A percentile compares a stretch with the other conserved stretches of the same genome.
phyloP scores from a whole-genome alignment of 2,113 vertebrate genomes.

The Lepus americanus region DNA sequence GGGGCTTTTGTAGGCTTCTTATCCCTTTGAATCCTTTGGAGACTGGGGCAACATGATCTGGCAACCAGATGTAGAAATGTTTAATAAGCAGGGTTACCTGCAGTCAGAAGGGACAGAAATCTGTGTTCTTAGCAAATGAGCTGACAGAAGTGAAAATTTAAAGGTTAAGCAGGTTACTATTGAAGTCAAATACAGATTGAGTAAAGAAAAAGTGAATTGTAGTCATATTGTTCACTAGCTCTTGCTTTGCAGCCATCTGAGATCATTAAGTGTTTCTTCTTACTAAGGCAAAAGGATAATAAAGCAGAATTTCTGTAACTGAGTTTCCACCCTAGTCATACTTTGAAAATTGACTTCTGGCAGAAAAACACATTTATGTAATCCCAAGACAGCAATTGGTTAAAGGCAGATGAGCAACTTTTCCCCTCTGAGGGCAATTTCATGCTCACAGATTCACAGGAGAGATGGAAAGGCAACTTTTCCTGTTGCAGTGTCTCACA shows the following conservation, averaged over 20 bases:
- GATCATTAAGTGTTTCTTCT: background rate
- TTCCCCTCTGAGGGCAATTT: background rate
- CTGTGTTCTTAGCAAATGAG: background rate
- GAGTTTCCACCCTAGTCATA: conserved; percentile 11
- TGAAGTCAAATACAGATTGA: background rate
- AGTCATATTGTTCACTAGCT: background rate
- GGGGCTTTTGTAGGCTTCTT: background rate
- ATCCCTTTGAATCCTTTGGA: background rate
- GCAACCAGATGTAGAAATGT: background rate
- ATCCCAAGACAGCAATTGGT: background rate
- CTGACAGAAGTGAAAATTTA: background rate
- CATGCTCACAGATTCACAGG: background rate
- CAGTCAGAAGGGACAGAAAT: background rate
- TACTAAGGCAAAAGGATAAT: conserved; percentile 51
- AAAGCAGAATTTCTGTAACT: conserved; percentile 48
- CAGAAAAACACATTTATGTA: conserved; percentile 48
- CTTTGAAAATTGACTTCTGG: conserved; percentile 40
- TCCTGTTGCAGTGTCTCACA: background rate
- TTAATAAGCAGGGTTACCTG: background rate
- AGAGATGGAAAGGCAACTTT: background rate
- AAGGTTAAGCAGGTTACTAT: background rate
- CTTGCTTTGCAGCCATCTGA: background rate
- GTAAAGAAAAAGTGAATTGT: background rate
- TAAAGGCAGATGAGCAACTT: background rate
- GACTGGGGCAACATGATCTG: background rate